Base-by-base conservation (phyloP, 2,888 invertebrate genomes). In the Formica aserva region DNA sequence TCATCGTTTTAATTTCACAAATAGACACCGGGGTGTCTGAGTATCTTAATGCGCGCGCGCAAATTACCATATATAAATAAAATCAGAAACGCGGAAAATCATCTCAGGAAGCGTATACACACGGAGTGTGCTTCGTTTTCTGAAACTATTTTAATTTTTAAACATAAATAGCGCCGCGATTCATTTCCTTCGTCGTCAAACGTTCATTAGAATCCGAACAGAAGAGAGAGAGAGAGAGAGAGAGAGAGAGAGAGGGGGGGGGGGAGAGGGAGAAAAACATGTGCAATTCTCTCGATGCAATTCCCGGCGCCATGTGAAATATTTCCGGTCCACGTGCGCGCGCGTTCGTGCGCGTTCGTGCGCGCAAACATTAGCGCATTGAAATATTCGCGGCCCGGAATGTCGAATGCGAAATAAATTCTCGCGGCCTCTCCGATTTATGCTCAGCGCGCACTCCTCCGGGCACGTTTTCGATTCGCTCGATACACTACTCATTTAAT, bases 391-490 rank as follows among this genome's bases (percentile, higher is more conserved):
- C 48, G 71, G 45, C 35, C 26, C 45, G 45, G n/a, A 62, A 71
- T 60, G 69, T 32, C 71, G 78, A 78, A 78, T 78, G 71, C 71
- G 71, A 78, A 78, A 78, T 78, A 78, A 78, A 60, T 71, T 69
- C 45, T 32, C 66, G 45, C 38, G 62, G n/a, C 3, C 22, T 15
- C 29, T 11, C 35, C 60, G 45, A 78, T 67, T 78, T 62, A 69
- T 78, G 48, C 18, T 26, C 67, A 13, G 29, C 41, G 41, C 22
- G 13, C 18, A 22, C 18, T 45, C 60, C 45, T 8, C 69, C 57
- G 45, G 48, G 78, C 78, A 78, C 78, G 71, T 78, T 78, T 78
- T 78, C 78, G 62, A 78, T 69, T 78, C 78, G 78, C 35, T 71
- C 69, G 78, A 78, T 78, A 78, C 69, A 45, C 45, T 60, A 78